Evolutionary conservation across 2,113 vertebrate genomes (phyloP).

Genomic region (Podocnemis expansa): DNA sequence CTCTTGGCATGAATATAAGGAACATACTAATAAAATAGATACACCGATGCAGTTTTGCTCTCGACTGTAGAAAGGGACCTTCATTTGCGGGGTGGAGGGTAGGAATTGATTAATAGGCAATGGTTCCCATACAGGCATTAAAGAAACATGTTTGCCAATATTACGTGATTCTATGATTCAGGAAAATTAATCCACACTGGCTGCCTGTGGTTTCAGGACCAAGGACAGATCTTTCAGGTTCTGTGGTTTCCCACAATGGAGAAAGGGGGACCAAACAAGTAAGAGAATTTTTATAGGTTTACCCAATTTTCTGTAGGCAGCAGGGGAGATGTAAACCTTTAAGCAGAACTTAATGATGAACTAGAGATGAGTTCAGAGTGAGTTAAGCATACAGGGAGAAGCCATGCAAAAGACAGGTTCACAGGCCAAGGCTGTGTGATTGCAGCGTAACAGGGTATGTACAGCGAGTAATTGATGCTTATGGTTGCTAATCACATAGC

Average conservation of each 20-base stretch:
- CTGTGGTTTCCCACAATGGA: no score
- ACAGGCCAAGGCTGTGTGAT: neutral
- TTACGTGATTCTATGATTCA: no score
- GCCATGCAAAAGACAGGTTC: neutral
- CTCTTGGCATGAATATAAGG: no score
- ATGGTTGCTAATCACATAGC: neutral
- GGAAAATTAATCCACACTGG: neutral
- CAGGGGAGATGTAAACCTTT: rapidly evolving
- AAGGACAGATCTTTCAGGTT: rapidly evolving
- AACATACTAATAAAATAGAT: neutral
- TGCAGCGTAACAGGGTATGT: neutral
- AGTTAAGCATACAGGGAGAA: rapidly evolving
- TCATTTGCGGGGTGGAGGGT: no score
- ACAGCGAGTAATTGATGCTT: neutral
- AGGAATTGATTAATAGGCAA: neutral
- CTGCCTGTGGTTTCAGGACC: neutral
- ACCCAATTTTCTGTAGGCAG: neutral
- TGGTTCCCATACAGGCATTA: neutral
- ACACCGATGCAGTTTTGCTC: neutral
- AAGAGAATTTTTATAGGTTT: neutral
- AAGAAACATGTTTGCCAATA: neutral
- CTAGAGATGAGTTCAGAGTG: rapidly evolving
- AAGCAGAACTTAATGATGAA: rapidly evolving
- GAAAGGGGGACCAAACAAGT: no score
- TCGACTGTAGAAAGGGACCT: neutral